Evolutionary conservation across 2,113 vertebrate species (phyloP), one percentile per base, ranked within the genome.

Genomic region (Strix uralensis): DNA sequence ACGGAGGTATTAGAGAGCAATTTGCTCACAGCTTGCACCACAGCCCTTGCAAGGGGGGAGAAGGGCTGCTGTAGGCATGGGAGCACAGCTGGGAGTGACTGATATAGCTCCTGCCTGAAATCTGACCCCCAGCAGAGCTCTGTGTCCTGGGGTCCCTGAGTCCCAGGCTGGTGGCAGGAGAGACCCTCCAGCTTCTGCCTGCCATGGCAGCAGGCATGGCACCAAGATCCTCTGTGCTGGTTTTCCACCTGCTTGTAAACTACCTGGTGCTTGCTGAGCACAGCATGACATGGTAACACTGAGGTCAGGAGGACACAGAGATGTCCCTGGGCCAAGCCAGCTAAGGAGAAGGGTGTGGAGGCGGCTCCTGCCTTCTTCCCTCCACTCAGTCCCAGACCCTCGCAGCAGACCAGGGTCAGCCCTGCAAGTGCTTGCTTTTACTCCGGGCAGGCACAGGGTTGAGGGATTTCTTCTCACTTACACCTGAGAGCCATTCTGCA

Each of bases 101-200:
- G 0, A 46, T 18, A 65, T 10, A 51, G 51, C 61, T 87, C 34
- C 72, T 59, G 32, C 20, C 34, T 3, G 2, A 86, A 73, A 61
- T 27, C 62, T 40, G 67, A 3, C 11, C 70, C 26, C 10, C 11
- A 11, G 23, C 63, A 73, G 26, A 55, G 38, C 47, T 86, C 38
- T 83, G 69, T 2, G 2, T 11, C 18, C 36, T 0, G 0, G 18
- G 9, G 18, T 72, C 26, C n/a, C 49, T 5, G 0, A 9, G 21
- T 42, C 34, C 40, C 54, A 23, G 19, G 49, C 36, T 2, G 11
- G 70, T 6, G 4, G 40, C 27, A 9, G 52, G 23, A 86, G 26
- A 47, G 7, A 16, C 44, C 21, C 3, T 58, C 30, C 36, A 46
- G 22, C 30, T 16, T 70, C 67, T 88, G 25, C 72, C 61, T 2